phyloP scores from a whole-genome alignment of 2,113 vertebrate species.

The Eidolon helvum region DNA sequence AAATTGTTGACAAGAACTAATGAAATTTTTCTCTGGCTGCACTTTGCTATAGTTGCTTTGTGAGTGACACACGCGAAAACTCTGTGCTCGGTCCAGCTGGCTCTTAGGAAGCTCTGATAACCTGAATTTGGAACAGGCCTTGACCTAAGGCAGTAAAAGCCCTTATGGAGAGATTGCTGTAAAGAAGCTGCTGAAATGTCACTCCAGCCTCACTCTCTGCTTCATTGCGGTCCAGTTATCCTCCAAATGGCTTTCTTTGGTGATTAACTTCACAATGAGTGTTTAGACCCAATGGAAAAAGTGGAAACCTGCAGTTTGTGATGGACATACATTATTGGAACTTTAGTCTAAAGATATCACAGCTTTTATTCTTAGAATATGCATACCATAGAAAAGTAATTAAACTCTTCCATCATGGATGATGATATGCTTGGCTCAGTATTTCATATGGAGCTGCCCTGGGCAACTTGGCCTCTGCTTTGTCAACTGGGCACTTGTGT shows the following conservation, averaged over 20 bases:
- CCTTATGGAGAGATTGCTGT: constrained; percentile 36
- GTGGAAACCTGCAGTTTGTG: constrained; percentile 28
- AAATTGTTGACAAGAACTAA: background rate
- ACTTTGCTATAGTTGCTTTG: background rate
- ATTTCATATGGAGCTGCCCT: background rate
- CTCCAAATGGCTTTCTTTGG: constrained; percentile 38
- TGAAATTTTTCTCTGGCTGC: background rate
- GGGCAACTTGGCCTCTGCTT: background rate
- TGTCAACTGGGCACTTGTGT: background rate
- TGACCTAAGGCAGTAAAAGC: constrained; percentile 22
- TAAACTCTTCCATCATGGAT: background rate
- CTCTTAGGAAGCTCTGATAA: background rate
- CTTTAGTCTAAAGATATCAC: constrained; percentile 10
- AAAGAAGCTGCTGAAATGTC: constrained; percentile 53
- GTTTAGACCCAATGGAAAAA: background rate
- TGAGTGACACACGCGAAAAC: background rate
- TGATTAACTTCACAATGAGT: constrained; percentile 15
- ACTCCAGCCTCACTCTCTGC: background rate
- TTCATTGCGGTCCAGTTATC: constrained; percentile 35
- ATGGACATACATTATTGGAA: background rate
- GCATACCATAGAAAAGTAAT: constrained; percentile 44
- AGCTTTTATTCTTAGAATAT: constrained; percentile 39
- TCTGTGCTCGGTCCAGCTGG: background rate
- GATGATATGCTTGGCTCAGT: background rate
- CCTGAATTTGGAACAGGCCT: constrained; percentile 45